A percentile compares a stretch with the other conserved stretches of the same genome.
phyloP scores from a whole-genome alignment of 2,797 vertebrate species.

The Heliangelus exortis region DNA sequence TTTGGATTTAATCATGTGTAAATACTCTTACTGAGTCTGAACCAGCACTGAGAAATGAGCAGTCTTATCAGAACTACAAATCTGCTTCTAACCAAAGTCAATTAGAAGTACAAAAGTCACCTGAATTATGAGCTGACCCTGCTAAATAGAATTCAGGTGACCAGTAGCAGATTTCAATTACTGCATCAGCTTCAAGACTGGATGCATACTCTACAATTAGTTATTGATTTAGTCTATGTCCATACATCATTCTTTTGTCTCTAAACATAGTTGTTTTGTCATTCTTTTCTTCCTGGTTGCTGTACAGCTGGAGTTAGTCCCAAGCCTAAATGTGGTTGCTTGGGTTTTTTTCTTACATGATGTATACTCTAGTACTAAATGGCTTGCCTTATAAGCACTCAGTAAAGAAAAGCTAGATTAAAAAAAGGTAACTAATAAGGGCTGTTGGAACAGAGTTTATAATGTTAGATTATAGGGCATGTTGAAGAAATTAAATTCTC shows the following conservation, averaged over 20 bases:
- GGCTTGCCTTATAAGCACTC: not conserved
- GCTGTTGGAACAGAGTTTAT: not conserved
- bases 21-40: not conserved
- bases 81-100: slow-evolving; percentile 52
- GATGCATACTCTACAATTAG: slow-evolving; percentile 37
- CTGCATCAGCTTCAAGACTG: not conserved
- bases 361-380: not conserved
- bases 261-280: slow-evolving; percentile 4
- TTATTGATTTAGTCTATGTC: slow-evolving; percentile 47
- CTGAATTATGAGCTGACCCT: slow-evolving; percentile 32
- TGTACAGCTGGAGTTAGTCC: not conserved
- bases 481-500: not conserved
- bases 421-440: slow-evolving; percentile 4
- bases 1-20: not conserved
- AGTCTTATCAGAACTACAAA: slow-evolving; percentile 16
- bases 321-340: not conserved
- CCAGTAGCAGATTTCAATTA: slow-evolving; percentile 25
- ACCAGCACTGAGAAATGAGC: not conserved
- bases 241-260: slow-evolving; percentile 46
- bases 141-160: slow-evolving; percentile 34
- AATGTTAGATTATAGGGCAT: not conserved
- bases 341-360: not conserved
- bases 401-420: not conserved
- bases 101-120: slow-evolving; percentile 37
- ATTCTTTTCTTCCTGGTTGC: not conserved